Base-by-base conservation (phyloP, 2,888 invertebrate genomes). In the Eupithecia exiguata region DNA sequence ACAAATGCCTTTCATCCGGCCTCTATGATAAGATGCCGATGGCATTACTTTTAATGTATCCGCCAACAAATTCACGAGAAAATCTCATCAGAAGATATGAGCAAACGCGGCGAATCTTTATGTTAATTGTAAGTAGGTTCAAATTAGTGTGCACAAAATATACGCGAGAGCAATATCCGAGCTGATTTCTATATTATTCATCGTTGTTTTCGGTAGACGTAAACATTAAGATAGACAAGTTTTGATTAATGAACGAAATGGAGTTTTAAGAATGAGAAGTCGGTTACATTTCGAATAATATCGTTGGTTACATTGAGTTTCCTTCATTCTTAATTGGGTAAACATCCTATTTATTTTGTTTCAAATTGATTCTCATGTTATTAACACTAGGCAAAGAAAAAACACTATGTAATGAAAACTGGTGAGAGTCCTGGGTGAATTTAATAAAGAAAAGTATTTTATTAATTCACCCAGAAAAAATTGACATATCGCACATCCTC, bases 191-290 rank as follows among this genome's bases (percentile, higher is more conserved):
- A 78, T 78, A 77, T 82, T 81, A 86, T 82, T 87, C 86, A 87
- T 87, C 78, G 84, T 79, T 83, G 80, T 84, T 30, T 83, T 82
- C 83, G 79, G 81, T 84, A 84, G 83, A 82, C 84, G 84, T 84
- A 84, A 88, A 87, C 86, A 87, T 83, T 78, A 84, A 84, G 84
- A 82, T 82, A 73, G 80, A 79, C 80, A 82, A 82, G 85, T 36
- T 62, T 18, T 90, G 91, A 92, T 90, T 89, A 89, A 92, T 90
- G 86, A 75, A 74, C 69, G 5, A 80, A 77, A 79, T 83, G 81
- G 82, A 84, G 85, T 88, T 87, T 86, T 88, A 87, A 83, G 79
- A 90, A 82, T 91, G 5, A 16, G 16, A 7, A 10, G 16, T 7
- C 2, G n/a, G 49, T 7, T 16, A 43, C 16, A 49, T 49, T 49